These are phyloP conservation scores for Spea hammondii DNA, from an alignment of 2,797 vertebrate genomes.

Conservation along the genomic window DNA sequence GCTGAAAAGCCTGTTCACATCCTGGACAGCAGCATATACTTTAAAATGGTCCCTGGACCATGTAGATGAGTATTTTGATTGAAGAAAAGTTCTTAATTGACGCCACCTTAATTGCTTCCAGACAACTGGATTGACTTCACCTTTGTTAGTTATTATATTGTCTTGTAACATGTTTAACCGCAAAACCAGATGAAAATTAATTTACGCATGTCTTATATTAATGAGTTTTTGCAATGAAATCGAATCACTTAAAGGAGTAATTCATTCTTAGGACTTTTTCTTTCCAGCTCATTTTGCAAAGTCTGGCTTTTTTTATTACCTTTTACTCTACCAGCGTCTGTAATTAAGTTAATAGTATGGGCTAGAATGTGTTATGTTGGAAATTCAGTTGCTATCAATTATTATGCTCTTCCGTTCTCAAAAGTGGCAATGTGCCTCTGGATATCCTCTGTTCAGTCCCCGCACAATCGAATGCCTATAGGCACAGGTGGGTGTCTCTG, in stretches of 20 bases:
- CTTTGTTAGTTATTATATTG: constrained; percentile 41
- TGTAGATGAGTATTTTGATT: constrained; percentile 12
- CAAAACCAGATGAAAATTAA: constrained; percentile 27
- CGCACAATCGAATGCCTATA: too few species aligned
- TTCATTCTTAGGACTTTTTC: not conserved
- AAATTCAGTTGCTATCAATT: not conserved
- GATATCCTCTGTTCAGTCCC: too few species aligned
- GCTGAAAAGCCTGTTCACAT: too few species aligned
- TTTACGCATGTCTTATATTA: constrained; percentile 25
- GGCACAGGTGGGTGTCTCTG: too few species aligned
- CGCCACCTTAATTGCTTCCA: constrained; percentile 34
- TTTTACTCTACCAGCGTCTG: not conserved
- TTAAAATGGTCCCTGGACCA: constrained; percentile 9
- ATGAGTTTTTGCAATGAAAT: constrained; percentile 14
- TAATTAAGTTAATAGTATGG: not conserved
- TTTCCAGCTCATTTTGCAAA: not conserved
- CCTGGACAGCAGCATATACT: constrained; percentile 1
- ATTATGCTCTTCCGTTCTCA: not conserved
- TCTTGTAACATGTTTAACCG: constrained; percentile 23
- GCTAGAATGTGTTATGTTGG: not conserved
- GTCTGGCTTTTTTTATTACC: not conserved
- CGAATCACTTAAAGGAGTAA: constrained; percentile 13
- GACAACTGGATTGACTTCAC: constrained; percentile 34
- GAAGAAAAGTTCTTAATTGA: constrained; percentile 35
- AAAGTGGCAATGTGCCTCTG: not conserved